Conservation (phyloP, 37 sponge, comb jelly and placozoan species). For the Bolinopsis microptera region DNA sequence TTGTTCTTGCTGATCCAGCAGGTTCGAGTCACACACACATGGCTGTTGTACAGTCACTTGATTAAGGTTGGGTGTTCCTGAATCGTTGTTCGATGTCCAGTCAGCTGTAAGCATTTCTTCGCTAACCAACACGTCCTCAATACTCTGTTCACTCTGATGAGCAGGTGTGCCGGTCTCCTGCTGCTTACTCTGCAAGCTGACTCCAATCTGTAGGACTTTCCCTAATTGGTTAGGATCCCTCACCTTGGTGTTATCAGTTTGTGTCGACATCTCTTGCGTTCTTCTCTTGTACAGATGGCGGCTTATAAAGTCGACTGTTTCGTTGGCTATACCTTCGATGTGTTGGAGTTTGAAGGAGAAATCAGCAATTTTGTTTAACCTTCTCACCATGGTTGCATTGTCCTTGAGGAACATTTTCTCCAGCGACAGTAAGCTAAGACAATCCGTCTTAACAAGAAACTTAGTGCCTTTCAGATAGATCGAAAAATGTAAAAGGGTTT, state of each 20-base stretch:
- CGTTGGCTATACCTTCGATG: background rate
- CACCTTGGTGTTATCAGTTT: background rate
- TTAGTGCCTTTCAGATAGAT: background rate
- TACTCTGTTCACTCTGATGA: background rate
- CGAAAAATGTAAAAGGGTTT: background rate
- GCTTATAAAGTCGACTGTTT: background rate
- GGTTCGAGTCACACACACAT: background rate
- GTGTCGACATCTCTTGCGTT: background rate
- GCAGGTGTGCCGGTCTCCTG: background rate
- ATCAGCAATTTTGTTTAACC: background rate
- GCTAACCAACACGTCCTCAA: background rate
- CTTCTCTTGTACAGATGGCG: constrained; percentile 1
- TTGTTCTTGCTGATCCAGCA: background rate
- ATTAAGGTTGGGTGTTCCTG: background rate
- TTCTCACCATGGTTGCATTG: background rate
- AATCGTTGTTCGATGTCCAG: background rate
- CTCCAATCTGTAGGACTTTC: background rate
- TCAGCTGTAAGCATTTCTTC: background rate
- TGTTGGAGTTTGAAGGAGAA: background rate
- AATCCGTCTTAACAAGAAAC: constrained; percentile 1
- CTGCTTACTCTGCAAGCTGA: background rate
- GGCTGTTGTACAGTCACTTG: background rate
- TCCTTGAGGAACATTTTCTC: constrained; percentile 17
- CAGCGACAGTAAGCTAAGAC: background rate
- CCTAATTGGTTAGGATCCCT: background rate